Conservation (phyloP, 2,113 vertebrate species). For the Sprattus sprattus region DNA sequence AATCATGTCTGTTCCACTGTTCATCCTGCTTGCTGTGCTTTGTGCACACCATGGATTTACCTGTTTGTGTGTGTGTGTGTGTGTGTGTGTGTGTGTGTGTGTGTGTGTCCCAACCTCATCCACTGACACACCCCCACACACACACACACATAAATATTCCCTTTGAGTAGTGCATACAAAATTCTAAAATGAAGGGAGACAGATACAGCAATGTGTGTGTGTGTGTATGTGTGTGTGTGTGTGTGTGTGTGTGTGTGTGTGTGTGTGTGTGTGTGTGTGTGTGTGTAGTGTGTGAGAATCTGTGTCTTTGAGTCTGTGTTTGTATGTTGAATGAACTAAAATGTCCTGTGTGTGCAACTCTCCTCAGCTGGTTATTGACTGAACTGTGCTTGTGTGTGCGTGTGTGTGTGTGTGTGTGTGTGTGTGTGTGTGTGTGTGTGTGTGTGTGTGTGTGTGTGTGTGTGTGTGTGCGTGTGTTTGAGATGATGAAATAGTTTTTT, state of each 20-base stretch:
- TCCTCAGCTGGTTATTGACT: too few species aligned
- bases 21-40: too few species aligned
- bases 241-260: background rate
- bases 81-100: background rate
- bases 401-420: background rate
- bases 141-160: background rate
- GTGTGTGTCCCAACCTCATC: background rate
- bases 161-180: conserved; percentile 2
- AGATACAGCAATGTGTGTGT: background rate
- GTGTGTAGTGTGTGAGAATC: conserved; percentile 31
- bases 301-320: background rate
- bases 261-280: conserved; percentile 8
- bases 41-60: background rate
- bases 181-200: background rate
- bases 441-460: background rate
- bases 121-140: background rate
- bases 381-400: conserved; percentile 21
- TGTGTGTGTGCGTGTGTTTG: background rate
- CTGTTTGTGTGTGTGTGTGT: conserved; percentile 24
- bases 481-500: conserved; percentile 77
- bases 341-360: background rate
- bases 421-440: conserved; percentile 13
- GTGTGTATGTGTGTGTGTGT: background rate
- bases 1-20: conserved; percentile 3
- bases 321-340: background rate